Conservation (phyloP, 1,140 invertebrate species). For the Brachionus rotundiformis region DNA sequence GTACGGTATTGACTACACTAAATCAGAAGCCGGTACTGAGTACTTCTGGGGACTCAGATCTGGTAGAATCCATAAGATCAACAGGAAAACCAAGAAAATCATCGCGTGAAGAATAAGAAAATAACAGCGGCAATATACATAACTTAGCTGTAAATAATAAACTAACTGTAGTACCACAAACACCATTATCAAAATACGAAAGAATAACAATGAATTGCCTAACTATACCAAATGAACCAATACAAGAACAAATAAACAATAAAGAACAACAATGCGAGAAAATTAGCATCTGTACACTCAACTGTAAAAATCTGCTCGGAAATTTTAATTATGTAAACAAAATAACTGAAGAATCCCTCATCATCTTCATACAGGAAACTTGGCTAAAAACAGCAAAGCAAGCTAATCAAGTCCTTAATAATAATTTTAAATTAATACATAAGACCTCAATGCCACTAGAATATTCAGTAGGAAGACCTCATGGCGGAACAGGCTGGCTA, state of each 20-base stretch:
- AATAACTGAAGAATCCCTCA: background rate
- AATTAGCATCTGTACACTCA: constrained; percentile 1
- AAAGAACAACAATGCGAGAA: background rate
- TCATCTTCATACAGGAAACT: constrained; percentile 3
- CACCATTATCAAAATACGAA: background rate
- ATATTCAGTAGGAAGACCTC: constrained; percentile 1
- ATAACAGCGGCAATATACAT: background rate
- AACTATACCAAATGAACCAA: background rate
- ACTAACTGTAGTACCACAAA: background rate
- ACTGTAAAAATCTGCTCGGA: constrained; percentile 5
- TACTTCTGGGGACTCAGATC: no score
- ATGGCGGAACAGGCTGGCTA: constrained; percentile 15
- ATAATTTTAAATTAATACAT: constrained; percentile 17
- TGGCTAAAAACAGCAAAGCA: constrained; percentile 41
- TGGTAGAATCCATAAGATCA: no score
- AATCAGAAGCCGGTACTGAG: no score
- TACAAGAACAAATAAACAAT: background rate
- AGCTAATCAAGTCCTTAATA: constrained; percentile 4
- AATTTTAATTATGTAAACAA: constrained; percentile 13
- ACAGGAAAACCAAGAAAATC: no score
- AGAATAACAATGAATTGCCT: background rate
- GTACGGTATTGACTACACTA: no score
- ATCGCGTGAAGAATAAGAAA: no score
- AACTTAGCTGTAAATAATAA: background rate
- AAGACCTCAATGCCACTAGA: background rate